Conservation (phyloP, 2,888 invertebrate species). For the Parnassius glacialis region DNA sequence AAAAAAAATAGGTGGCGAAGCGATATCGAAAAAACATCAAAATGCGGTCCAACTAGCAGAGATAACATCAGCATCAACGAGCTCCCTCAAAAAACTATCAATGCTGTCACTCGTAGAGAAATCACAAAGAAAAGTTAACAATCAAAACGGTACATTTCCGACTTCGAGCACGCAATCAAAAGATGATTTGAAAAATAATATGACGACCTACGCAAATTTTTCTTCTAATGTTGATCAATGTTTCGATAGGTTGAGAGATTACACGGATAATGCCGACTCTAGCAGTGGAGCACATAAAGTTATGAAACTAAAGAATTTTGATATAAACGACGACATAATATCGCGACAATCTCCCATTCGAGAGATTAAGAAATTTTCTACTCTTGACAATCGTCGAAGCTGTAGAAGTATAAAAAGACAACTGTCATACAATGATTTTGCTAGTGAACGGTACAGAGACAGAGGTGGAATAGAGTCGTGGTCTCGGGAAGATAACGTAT, state of each 20-base stretch:
- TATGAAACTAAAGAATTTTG: conserved; percentile 68
- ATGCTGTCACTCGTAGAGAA: conserved; percentile 73
- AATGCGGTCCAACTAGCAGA: conserved; percentile 74
- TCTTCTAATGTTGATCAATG: conserved; percentile 76
- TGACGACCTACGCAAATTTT: conserved; percentile 71
- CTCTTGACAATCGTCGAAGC: conserved; percentile 71
- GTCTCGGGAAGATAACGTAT: conserved; percentile 58
- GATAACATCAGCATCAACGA: conserved; percentile 70
- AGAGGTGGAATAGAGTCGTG: conserved; percentile 56
- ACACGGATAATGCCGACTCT: conserved; percentile 51
- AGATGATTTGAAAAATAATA: conserved; percentile 62
- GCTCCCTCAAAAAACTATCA: conserved; percentile 70
- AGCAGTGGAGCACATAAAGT: conserved; percentile 49
- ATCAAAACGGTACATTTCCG: conserved; percentile 71
- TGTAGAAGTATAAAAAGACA: conserved; percentile 72
- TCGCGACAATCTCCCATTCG: conserved; percentile 56
- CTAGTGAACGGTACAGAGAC: conserved; percentile 66
- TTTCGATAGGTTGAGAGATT: conserved; percentile 69
- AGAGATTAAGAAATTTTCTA: conserved; percentile 68
- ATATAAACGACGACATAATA: conserved; percentile 63
- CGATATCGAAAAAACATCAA: conserved; percentile 71
- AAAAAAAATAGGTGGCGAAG: conserved; percentile 74
- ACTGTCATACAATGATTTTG: conserved; percentile 77
- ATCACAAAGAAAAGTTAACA: conserved; percentile 66
- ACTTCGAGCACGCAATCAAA: conserved; percentile 62